Base-by-base conservation (phyloP, 1,140 invertebrate genomes). In the Drosophila truncata region DNA sequence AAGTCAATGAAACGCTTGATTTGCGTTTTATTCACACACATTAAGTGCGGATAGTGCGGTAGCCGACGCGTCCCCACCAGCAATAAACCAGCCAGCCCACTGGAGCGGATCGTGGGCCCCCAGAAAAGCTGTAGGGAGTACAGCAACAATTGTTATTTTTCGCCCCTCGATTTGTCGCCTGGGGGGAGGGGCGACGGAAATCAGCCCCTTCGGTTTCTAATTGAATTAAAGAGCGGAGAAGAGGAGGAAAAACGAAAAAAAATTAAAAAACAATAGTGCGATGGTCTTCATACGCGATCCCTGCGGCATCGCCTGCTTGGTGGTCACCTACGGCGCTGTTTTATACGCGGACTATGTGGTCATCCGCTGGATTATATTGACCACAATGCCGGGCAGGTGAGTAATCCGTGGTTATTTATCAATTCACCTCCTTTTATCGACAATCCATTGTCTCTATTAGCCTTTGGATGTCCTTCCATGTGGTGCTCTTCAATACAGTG, bases 291-390 rank as follows among this genome's bases (percentile, higher is more conserved):
- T 97, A 55, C 94, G 94, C 75, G 97, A 98, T 95, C 97, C 97
- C 39, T 98, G 97, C 93, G 97, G 97, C 73, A 95, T 98, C 82
- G 95, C 97, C 70, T 98, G 97, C 92, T 95, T 98, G 67, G 93
- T 97, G 57, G 94, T 98, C 67, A 98, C 97, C 14, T 98, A 98
- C 92, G 83, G 95, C 27, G 96, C 96, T 29, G 94, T 98, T 41
- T 95, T 97, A 79, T 98, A 98, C 93, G 97, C 97, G 6, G 97
- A 98, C 93, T 98, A 98, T 94, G 97, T 97, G 46, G 96, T 98
- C 13, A 94, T 97, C 58, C 93, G 95, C 93, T 98, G 97, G 96
- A 95, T 98, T 73, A 95, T 98, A 71, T 93, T 98, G 31, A 96
- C 97, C 46, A 96, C 96, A 9, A 96, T 98, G 95, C 95, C 95